Conservation (phyloP, 2,888 invertebrate genomes). For the Caenorhabditis sp. region DNA sequence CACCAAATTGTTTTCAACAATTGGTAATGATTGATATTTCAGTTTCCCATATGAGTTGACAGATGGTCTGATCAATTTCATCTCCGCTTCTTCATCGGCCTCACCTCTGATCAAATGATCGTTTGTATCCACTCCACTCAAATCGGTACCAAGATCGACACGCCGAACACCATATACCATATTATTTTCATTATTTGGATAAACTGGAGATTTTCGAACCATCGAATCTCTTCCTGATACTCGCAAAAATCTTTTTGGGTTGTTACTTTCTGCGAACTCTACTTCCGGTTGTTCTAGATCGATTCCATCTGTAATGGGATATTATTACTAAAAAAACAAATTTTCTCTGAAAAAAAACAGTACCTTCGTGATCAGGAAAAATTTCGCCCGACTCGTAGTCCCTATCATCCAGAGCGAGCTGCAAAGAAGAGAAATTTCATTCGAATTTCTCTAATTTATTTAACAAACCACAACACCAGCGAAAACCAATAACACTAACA, state of each 20-base stretch:
- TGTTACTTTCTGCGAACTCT: too few relatives aligned
- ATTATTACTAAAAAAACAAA: too few relatives aligned
- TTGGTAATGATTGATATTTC: slow-evolving; percentile 7
- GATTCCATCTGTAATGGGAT: too few relatives aligned
- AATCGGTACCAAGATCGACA: background rate
- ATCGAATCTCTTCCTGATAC: background rate
- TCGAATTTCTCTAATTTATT: too few relatives aligned
- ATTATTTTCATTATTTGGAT: too few relatives aligned
- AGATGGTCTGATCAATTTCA: slow-evolving; percentile 1
- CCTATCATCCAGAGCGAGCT: background rate
- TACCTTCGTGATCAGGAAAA: too few relatives aligned
- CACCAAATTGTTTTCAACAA: slow-evolving; percentile 10
- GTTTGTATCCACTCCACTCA: background rate
- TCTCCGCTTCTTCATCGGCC: slow-evolving; percentile 9
- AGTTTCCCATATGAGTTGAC: slow-evolving; percentile 20
- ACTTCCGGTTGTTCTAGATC: too few relatives aligned
- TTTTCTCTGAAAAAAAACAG: too few relatives aligned
- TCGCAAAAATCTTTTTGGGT: too few relatives aligned
- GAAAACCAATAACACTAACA: background rate
- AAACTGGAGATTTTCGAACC: background rate
- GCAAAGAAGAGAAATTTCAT: background rate
- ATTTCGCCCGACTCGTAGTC: too few relatives aligned
- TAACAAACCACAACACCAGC: background rate
- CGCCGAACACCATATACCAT: background rate
- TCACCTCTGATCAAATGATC: slow-evolving; percentile 1